These are phyloP conservation scores for Coturnix japonica DNA, from an alignment of 2,113 vertebrate species.

Conservation along the genomic window DNA sequence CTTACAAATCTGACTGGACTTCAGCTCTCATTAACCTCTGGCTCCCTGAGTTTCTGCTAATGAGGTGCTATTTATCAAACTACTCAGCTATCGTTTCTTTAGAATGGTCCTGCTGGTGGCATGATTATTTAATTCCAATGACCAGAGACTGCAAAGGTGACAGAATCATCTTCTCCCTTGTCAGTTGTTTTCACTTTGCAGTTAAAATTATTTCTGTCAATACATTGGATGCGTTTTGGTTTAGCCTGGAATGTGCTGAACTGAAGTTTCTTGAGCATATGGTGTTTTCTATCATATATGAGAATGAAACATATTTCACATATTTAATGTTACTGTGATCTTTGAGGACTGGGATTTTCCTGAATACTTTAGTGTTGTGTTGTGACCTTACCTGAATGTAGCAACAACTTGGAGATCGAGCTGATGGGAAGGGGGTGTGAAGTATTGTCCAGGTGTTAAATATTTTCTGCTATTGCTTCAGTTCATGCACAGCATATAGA, in stretches of 20 bases:
- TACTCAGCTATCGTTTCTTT: neutral
- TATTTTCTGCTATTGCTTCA: neutral
- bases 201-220: conserved; percentile 38
- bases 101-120: conserved; percentile 9
- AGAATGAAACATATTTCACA: neutral
- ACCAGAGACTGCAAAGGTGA: no score
- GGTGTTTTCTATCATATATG: neutral
- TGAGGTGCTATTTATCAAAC: conserved; percentile 46
- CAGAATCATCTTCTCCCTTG: conserved; percentile 22
- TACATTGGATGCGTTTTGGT: neutral
- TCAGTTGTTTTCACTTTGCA: neutral
- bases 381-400: neutral
- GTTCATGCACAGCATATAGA: neutral
- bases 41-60: conserved; percentile 16
- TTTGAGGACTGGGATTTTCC: neutral
- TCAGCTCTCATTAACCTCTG: conserved; percentile 23
- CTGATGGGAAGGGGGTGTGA: neutral
- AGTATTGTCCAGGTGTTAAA: neutral
- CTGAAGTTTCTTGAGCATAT: neutral
- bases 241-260: neutral
- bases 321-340: neutral
- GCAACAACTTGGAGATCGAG: neutral
- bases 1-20: conserved; percentile 25
- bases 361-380: neutral
- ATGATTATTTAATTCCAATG: conserved; percentile 22